Conservation (phyloP, 2,113 vertebrate genomes). For the Sebastes schlegelii region DNA sequence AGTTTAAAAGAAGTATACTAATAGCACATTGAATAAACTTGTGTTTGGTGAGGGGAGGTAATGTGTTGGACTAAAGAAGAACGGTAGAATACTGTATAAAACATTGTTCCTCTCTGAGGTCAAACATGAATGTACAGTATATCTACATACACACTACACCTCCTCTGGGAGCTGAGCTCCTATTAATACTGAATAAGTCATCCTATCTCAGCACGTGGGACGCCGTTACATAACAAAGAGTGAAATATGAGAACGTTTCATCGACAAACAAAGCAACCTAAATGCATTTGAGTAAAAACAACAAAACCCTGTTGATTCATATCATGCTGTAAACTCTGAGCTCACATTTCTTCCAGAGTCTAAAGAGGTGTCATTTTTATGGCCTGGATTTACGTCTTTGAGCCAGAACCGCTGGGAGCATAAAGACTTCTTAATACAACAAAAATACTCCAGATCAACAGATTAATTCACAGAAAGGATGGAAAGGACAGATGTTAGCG, state of each 20-base stretch:
- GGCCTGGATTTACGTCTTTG: not conserved
- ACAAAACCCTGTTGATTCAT: not conserved
- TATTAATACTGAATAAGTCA: slow-evolving; percentile 38
- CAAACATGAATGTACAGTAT: slow-evolving; percentile 26
- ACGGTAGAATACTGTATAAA: not conserved
- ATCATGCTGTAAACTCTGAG: not conserved
- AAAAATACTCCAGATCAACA: not conserved
- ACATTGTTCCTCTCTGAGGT: not conserved
- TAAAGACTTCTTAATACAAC: slow-evolving; percentile 3
- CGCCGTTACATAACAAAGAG: not conserved
- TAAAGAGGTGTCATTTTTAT: not conserved
- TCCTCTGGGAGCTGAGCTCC: not conserved
- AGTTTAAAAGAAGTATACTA: too few species aligned
- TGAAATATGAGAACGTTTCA: slow-evolving; percentile 30
- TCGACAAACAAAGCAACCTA: not conserved
- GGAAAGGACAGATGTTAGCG: too few species aligned
- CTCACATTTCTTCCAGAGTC: not conserved
- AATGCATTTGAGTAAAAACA: not conserved
- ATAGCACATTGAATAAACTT: too few species aligned
- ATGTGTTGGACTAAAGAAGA: too few species aligned
- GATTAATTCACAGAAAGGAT: not conserved
- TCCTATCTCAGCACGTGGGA: slow-evolving; percentile 18
- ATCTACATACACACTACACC: not conserved
- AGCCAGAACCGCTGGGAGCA: not conserved
- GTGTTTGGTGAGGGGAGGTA: too few species aligned